Evolutionary conservation across 2,888 invertebrate species (phyloP), one percentile per base, ranked within the genome.

Genomic region (Liodrosophila aerea): DNA sequence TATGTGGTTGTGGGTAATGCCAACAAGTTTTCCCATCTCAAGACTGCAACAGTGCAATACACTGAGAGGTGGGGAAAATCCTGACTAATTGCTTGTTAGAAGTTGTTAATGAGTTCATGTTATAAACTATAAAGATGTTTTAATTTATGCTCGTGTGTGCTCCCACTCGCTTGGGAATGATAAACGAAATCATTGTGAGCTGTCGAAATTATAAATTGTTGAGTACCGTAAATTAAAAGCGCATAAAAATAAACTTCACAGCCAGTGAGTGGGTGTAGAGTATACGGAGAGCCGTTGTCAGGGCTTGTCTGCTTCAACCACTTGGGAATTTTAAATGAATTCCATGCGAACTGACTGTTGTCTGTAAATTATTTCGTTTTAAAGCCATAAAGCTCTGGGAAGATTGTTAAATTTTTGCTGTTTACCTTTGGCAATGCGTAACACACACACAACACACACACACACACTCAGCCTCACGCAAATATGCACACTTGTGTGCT

Each of bases 1-100:
- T 22, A 45, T 64, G 58, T 30, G 70, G 59, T 49, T 22, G 30
- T 33, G 52, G n/a, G 7, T 22, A 30, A 47, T 45, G 31, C 47
- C 39, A 63, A 47, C 40, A 67, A 69, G 33, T 57, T 69, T 64
- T 69, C 49, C 41, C 43, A 53, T 36, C 50, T 53, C 37, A 34
- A 49, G 39, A 34, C 13, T 43, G 64, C 47, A 63, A 40, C 22
- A 22, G 22, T 22, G 22, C 22, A 22, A 22, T 22, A 43, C 7
- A 34, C 0, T 46, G 37, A 37, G 29, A 39, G n/a, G 12, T 0
- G 4, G 12, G 16, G 8, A 40, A 29, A 36, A 43, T 50, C 36
- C 13, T 12, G 45, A 31, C 44, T 41, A 64, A 64, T 51, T 64
- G 47, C 37, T 33, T 58, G 46, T 11, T 36, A 9, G n/a, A 30